Evolutionary conservation across 2,113 vertebrate species (phyloP).

Genomic region (Xenopus laevis): DNA sequence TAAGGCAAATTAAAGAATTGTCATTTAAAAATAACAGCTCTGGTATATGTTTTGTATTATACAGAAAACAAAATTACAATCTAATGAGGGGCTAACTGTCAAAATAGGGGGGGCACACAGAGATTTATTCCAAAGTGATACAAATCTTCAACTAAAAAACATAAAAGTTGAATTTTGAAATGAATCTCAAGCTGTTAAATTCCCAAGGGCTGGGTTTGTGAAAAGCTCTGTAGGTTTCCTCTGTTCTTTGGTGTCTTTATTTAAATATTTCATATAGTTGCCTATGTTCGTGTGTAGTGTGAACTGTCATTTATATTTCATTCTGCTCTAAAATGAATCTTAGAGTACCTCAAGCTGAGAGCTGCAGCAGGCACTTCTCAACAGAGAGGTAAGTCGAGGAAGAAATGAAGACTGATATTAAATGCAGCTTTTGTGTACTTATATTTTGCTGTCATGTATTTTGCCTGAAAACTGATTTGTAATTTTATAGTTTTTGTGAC

Average conservation of each 20-base stretch:
- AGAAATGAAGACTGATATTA: constrained; percentile 82
- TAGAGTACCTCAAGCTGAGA: constrained; percentile 71
- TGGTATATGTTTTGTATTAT: background rate
- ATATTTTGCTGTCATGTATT: constrained; percentile 75
- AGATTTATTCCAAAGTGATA: constrained; percentile 72
- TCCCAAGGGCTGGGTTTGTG: constrained; percentile 72
- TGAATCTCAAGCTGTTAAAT: constrained; percentile 75
- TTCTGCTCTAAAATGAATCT: constrained; percentile 81
- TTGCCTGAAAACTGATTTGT: constrained; percentile 74
- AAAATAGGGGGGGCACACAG: constrained; percentile 55
- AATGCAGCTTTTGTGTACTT: constrained; percentile 92
- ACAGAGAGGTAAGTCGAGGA: constrained; percentile 64
- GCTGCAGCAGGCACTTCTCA: constrained; percentile 53
- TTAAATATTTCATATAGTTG: constrained; percentile 96
- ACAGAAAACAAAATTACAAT: background rate
- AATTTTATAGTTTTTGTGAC: constrained; percentile 70
- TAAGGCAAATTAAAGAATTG: too few species aligned
- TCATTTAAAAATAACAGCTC: too few species aligned
- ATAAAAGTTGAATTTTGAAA: constrained; percentile 75
- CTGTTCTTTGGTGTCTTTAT: constrained; percentile 78
- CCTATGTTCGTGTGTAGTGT: constrained; percentile 77
- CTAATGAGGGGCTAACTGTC: constrained; percentile 19
- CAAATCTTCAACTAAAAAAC: constrained; percentile 77
- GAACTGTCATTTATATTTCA: constrained; percentile 87
- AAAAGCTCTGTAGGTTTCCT: constrained; percentile 68